Evolutionary conservation across 2,113 vertebrate genomes (phyloP).

Genomic region (Mustela lutreola): DNA sequence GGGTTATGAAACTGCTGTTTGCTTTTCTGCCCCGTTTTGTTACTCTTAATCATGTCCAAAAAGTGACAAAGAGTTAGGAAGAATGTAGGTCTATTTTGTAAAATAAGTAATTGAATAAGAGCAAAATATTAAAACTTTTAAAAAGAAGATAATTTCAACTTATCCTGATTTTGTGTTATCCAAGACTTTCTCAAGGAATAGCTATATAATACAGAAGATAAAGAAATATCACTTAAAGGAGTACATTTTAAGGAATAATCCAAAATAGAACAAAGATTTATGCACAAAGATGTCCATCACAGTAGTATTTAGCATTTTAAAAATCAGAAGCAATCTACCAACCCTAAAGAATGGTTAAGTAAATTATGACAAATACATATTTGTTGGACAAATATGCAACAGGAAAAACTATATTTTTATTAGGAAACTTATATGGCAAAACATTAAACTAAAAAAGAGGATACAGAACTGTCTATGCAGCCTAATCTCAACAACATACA

Average conservation of each 20-base stretch:
- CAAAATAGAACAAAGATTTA: conserved; percentile 59
- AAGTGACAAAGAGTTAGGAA: background rate
- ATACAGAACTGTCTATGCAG: background rate
- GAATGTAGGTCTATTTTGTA: background rate
- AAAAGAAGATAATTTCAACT: background rate
- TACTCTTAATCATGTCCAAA: conserved; percentile 50
- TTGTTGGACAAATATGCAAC: conserved; percentile 7
- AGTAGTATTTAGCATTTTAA: conserved; percentile 33
- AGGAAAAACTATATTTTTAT: conserved; percentile 55
- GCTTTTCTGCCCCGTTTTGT: conserved; percentile 17
- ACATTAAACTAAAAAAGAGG: conserved; percentile 48
- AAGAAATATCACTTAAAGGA: conserved; percentile 16
- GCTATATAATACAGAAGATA: background rate
- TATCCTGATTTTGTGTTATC: conserved; percentile 39
- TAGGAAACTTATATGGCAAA: conserved; percentile 17
- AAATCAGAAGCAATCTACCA: background rate
- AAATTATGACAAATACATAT: conserved; percentile 50
- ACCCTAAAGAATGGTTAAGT: conserved; percentile 28
- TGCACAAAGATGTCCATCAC: background rate
- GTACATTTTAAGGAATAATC: conserved; percentile 31
- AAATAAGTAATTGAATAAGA: background rate
- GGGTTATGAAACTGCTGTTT: background rate
- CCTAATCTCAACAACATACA: conserved; percentile 19
- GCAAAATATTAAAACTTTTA: conserved; percentile 38
- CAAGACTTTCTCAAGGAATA: background rate